Evolutionary conservation across 2,888 invertebrate species (phyloP), one percentile per base, ranked within the genome.

Genomic region (Stenodema calcarata): DNA sequence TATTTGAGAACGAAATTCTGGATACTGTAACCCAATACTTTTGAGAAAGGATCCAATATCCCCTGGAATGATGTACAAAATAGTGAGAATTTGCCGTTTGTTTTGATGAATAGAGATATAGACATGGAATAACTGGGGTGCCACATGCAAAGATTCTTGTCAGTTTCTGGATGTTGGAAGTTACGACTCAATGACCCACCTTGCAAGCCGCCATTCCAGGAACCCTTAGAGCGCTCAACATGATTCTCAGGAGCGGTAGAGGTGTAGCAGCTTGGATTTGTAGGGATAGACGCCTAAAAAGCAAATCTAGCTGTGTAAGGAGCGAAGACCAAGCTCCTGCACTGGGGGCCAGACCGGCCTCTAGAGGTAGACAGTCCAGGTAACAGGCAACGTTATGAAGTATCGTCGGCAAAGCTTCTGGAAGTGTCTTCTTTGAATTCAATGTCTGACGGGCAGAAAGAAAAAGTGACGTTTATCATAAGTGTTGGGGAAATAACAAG

Each of bases 21-120:
- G 87, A 99, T 95, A n/a, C 96, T 95, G 91, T 96, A 96, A 91
- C 97, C 96, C 87, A 99, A 92, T 88, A 99, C 95, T 93, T 99
- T 99, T 0, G 98, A 96, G 91, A 99, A 98, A 1, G 98, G 98
- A 90, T 99, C 99, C 90, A 99, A 92, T 89, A 99, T 94, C 23
- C 95, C 95, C 95, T 95, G 91, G 2, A 35, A 35, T 35, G 7
- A 35, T 4, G 35, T 7, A 35, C 35, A 35, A 7, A 35, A 35
- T 35, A 7, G 7, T 35, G 35, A 35, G 2, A 35, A n/a, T n/a
- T n/a, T n/a, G n/a, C n/a, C n/a, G n/a, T n/a, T n/a, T n/a, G n/a
- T n/a, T n/a, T n/a, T n/a, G n/a, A n/a, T n/a, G n/a, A n/a, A n/a
- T n/a, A n/a, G n/a, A n/a, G n/a, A n/a, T n/a, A n/a, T n/a, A n/a